Conservation (phyloP, 2,113 vertebrate species). For the Aramus guarauna region DNA sequence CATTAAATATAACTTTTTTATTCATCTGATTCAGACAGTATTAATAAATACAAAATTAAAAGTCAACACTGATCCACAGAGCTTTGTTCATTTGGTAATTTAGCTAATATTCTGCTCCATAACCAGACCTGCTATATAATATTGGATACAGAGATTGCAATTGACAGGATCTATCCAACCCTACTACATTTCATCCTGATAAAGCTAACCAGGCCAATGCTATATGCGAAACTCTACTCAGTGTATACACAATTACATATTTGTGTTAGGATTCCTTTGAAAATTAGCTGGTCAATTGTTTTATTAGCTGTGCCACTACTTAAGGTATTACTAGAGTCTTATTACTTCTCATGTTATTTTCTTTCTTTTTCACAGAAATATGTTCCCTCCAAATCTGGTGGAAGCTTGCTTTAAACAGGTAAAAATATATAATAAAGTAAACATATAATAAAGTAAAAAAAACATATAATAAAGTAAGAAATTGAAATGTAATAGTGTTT, state of each 20-base stretch:
- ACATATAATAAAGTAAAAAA: neutral
- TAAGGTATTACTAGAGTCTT: neutral
- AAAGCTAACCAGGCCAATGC: neutral
- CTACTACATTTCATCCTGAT: neutral
- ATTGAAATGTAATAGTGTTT: neutral
- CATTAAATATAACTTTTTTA: neutral
- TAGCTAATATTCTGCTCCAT: neutral
- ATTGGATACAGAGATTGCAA: neutral
- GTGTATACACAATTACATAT: neutral
- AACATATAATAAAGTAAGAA: neutral
- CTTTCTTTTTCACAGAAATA: constrained; percentile 81
- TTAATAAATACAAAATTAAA: neutral
- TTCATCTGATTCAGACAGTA: neutral
- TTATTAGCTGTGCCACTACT: neutral
- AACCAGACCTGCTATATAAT: neutral
- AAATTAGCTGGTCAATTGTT: neutral
- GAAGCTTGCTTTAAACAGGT: constrained; percentile 95
- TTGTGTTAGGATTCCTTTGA: neutral
- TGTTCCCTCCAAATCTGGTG: constrained; percentile 92
- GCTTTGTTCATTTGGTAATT: neutral
- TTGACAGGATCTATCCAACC: neutral
- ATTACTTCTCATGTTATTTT: neutral
- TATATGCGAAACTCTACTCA: neutral
- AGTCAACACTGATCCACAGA: neutral
- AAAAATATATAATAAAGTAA: no score